These are phyloP conservation scores for Temnothorax rugatulus DNA, from an alignment of 2,888 invertebrate species.

Conservation along the genomic window DNA sequence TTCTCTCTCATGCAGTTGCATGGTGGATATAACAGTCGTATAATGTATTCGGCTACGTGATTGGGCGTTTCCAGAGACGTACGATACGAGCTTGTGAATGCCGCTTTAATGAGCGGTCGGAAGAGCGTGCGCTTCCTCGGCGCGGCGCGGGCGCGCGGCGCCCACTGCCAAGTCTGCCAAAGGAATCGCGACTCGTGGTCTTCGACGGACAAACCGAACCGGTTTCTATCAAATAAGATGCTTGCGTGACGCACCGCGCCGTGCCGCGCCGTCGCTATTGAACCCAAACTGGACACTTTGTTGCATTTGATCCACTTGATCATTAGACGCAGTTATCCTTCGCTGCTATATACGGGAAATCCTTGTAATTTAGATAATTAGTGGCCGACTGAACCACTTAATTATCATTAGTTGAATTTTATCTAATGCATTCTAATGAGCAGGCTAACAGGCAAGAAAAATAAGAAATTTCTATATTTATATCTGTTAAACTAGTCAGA, in stretches of 20 bases:
- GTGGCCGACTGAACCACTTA: neutral
- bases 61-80: slow-evolving; percentile 64
- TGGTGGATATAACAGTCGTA: slow-evolving; percentile 69
- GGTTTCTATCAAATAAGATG: slow-evolving; percentile 37
- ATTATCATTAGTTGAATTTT: neutral
- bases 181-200: slow-evolving; percentile 21
- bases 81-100: slow-evolving; percentile 76
- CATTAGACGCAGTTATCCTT: slow-evolving; percentile 20
- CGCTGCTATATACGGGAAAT: neutral
- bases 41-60: slow-evolving; percentile 76
- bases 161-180: slow-evolving; percentile 9
- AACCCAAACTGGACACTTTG: slow-evolving; percentile 37
- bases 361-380: slow-evolving; percentile 49
- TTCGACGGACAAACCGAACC: neutral
- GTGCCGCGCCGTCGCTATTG: slow-evolving; percentile 3
- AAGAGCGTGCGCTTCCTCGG: neutral
- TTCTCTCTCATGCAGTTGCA: slow-evolving; percentile 58
- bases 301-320: slow-evolving; percentile 50
- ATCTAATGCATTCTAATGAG: slow-evolving; percentile 17
- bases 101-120: slow-evolving; percentile 75
- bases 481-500: neutral
- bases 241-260: slow-evolving; percentile 2
- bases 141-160: neutral
- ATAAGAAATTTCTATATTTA: neutral
- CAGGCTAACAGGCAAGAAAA: neutral